Base-by-base conservation (phyloP, 2,113 vertebrate genomes). In the Takifugu flavidus region DNA sequence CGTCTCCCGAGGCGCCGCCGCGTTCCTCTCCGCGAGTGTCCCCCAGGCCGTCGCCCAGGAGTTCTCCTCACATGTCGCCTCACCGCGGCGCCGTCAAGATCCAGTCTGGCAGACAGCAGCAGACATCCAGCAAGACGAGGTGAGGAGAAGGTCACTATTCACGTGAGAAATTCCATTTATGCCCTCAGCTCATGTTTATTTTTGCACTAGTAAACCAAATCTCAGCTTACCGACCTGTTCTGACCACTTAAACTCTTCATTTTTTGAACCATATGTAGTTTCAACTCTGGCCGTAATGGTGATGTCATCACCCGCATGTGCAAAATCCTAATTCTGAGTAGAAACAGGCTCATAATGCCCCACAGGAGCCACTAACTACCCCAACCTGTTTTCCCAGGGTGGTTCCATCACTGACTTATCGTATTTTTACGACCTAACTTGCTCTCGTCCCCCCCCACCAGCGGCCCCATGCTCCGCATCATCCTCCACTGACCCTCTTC, bases 81-180 rank as follows among this genome's bases (percentile, higher is more conserved):
- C 93, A 95, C 66, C 94, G 94, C 58, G 90, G 93, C 63, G 87
- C 89, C 89, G 91, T 92, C 6, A 88, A 80, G 79, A 53, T 86
- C 42, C 84, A 87, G 62, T 20, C 84, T 61, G 79, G 31, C 63
- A 77, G 59, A 52, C 75, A 75, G 54, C 83, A 80, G 27, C 76
- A 44, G 54, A 25, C 70, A 0, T 65, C 85, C 0, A 79, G 70
- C 59, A 91, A 91, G 56, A 66, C 74, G 46, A 91, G 90, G 89
- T 91, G 60, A 87, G 82, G 15, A 49, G 3, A 62, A 28, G 47
- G 56, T 13, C 14, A n/a, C 2, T 13, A 13, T 12, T 2, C 31
- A 34, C 6, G 31, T 34, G 31, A 34, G 31, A 34, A 7, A 4
- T 34, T 5, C 5, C 31, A 7, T 5, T 34, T 34, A 5, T 34